A percentile compares a stretch with the other conserved stretches of the same genome.
phyloP scores from a whole-genome alignment of 2,888 invertebrate genomes.

The Pseudococcus jackbeardsleyi region DNA sequence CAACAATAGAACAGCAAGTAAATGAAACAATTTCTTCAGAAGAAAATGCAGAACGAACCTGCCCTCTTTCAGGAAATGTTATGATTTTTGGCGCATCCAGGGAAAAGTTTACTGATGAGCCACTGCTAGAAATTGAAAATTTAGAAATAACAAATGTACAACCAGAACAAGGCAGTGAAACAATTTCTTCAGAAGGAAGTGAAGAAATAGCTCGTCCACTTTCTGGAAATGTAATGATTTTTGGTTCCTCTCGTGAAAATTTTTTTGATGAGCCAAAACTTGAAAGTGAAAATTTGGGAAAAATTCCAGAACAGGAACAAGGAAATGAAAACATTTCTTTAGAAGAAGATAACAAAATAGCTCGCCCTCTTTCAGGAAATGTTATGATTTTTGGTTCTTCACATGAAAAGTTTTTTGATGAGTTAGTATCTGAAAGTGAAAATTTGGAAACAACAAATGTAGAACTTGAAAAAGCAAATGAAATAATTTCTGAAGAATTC shows the following conservation, averaged over 20 bases:
- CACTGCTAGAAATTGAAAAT: constrained; percentile 59
- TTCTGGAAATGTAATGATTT: constrained; percentile 65
- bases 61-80: constrained; percentile 66
- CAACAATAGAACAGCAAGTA: constrained; percentile 44
- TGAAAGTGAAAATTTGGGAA: not conserved
- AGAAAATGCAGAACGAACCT: constrained; percentile 65
- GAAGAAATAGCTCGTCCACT: constrained; percentile 64
- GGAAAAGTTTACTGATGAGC: constrained; percentile 65
- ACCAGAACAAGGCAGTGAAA: not conserved
- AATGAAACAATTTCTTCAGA: constrained; percentile 42
- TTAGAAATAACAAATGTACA: not conserved
- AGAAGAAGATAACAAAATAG: constrained; percentile 64
- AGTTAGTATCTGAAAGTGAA: too few species aligned
- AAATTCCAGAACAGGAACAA: not conserved
- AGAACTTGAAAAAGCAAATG: too few species aligned
- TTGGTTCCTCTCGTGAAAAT: constrained; percentile 61
- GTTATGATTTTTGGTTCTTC: constrained; percentile 61
- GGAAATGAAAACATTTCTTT: constrained; percentile 58
- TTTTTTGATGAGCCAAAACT: constrained; percentile 62
- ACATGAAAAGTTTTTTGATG: constrained; percentile 65
- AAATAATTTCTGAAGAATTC: too few species aligned
- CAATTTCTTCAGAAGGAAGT: not conserved
- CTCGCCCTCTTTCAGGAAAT: constrained; percentile 66
- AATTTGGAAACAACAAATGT: too few species aligned
- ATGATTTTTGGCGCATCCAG: constrained; percentile 65